Conservation (phyloP, 64 coral and sea anemone genomes). For the Platygyra sinensis region DNA sequence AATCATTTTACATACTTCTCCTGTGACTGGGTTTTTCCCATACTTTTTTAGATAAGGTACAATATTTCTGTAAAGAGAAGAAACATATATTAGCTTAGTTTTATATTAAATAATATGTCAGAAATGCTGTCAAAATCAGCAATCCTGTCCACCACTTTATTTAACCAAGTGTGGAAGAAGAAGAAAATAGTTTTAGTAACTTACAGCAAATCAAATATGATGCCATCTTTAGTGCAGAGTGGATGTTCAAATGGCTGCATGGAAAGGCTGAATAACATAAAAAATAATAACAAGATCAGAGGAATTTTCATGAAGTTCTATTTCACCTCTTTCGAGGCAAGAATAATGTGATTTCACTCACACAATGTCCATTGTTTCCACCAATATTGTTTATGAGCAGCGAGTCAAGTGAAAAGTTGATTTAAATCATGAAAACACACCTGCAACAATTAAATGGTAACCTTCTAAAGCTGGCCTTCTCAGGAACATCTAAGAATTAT, state of each 20-base stretch:
- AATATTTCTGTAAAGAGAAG: conserved; percentile 74
- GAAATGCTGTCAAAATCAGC: not conserved
- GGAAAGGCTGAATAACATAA: conserved; percentile 67
- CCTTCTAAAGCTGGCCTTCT: conserved; percentile 90
- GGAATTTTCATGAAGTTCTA: too few species aligned
- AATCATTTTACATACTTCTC: conserved; percentile 66
- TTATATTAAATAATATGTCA: too few species aligned
- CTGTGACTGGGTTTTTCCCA: conserved; percentile 81
- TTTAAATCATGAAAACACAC: conserved; percentile 30
- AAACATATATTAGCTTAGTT: not conserved
- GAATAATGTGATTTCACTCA: too few species aligned
- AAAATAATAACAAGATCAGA: not conserved
- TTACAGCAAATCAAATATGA: conserved; percentile 98
- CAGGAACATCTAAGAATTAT: conserved; percentile 62
- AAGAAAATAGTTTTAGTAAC: conserved; percentile 7
- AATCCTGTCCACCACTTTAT: not conserved
- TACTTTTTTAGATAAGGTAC: conserved; percentile 98
- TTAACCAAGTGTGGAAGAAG: not conserved
- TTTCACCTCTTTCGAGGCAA: too few species aligned
- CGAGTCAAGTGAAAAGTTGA: too few species aligned
- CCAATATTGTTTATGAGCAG: too few species aligned
- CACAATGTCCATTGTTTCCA: too few species aligned
- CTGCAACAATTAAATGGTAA: conserved; percentile 93
- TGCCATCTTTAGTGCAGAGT: conserved; percentile 94
- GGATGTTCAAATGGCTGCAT: conserved; percentile 98